Base-by-base conservation (phyloP, 2,888 invertebrate species). In the Amphiduros pacificus region DNA sequence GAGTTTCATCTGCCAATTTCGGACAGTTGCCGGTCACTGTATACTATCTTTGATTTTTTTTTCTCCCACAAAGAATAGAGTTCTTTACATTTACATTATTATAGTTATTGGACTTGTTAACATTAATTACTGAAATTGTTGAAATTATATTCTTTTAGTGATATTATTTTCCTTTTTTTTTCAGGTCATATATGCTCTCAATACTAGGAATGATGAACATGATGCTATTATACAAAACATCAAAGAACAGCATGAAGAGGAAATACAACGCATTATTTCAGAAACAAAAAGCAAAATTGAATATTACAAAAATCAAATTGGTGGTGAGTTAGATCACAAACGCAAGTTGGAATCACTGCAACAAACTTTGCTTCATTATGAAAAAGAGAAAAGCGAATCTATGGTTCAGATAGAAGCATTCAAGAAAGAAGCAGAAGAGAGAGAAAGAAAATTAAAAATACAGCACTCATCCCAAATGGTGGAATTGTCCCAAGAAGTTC, bases 171-270 rank as follows among this genome's bases (percentile, higher is more conserved):
- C 26, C 61, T 41, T 44, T 29, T 62, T n/a, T 50, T 69, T 73
- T 26, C 64, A 82, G 82, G 82, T 82, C 11, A 82, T 82, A 53
- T 82, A 82, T 73, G 81, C 82, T 22, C 73, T 82, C 2, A 82
- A 82, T 69, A 82, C 82, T 9, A 81, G 81, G 62, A 82, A 81
- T 69, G 82, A 82, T 70, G 82, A 82, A 68, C 77, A 79, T 66
- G 82, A 82, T 36, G 66, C 74, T 17, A 67, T 79, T n/a, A 65
- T 82, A 2, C 73, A 74, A 40, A 70, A 66, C 32, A 63, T 82
- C 57, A 75, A 76, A 64, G 77, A 79, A 22, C 78, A 79, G 41
- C 78, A 81, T 73, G 80, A 80, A 63, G 76, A 77, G 55, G 78
- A 81, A 61, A 70, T 79, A 41, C 75, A 77, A 58, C 74, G 76